Evolutionary conservation across 2,113 vertebrate species (phyloP).

Genomic region (Zingel zingel): DNA sequence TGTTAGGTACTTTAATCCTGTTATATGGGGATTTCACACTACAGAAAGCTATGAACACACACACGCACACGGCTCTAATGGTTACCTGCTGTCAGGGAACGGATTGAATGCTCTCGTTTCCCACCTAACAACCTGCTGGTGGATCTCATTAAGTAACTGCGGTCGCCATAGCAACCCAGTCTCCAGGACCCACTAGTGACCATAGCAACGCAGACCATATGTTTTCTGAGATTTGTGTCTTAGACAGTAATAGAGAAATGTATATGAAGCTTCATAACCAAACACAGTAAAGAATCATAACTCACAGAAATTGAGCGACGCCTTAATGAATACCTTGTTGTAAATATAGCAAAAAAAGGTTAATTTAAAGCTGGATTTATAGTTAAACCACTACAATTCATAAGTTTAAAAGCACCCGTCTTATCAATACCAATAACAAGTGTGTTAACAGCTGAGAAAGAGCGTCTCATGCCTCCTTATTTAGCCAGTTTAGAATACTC

Average conservation of each 20-base stretch:
- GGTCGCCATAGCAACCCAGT: slow-evolving; percentile 80
- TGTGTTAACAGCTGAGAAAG: not conserved
- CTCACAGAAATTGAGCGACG: too few relatives aligned
- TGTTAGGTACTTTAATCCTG: slow-evolving; percentile 42
- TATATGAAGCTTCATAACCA: slow-evolving; percentile 1
- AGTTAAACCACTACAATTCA: not conserved
- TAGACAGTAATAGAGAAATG: not conserved
- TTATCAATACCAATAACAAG: not conserved
- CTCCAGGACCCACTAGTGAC: slow-evolving; percentile 69
- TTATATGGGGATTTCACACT: slow-evolving; percentile 44
- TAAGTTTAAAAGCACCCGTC: not conserved
- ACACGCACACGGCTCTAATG: slow-evolving; percentile 44
- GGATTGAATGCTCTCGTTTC: slow-evolving; percentile 73
- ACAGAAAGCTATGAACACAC: slow-evolving; percentile 37
- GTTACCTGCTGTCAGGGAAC: slow-evolving; percentile 66
- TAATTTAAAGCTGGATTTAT: not conserved
- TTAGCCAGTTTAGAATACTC: not conserved
- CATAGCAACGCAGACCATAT: slow-evolving; percentile 75
- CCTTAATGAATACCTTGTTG: too few relatives aligned
- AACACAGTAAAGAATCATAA: not conserved
- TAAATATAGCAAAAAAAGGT: not conserved
- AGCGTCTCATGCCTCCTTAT: not conserved
- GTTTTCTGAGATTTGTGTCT: slow-evolving; percentile 15
- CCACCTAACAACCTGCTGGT: slow-evolving; percentile 75
- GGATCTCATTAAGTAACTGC: slow-evolving; percentile 78